Evolutionary conservation across 1,140 invertebrate genomes (phyloP).

Genomic region (Linepithema humile): DNA sequence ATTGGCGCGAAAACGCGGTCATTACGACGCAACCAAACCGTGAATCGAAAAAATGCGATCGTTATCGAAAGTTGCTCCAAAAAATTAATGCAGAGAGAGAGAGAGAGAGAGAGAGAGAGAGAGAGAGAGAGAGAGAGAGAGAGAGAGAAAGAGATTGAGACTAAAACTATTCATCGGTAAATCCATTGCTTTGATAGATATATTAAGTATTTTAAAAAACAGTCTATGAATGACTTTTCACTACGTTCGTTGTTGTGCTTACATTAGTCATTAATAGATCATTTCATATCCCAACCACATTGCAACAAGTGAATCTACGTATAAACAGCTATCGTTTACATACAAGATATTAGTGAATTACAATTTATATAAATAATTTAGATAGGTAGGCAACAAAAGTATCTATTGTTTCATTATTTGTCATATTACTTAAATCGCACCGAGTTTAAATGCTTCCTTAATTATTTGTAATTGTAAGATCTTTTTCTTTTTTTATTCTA

Average conservation of each 20-base stretch:
- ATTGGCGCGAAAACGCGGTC: constrained; percentile 60
- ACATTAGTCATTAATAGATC: constrained; percentile 2
- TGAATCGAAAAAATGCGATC: constrained; percentile 56
- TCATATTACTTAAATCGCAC: background rate
- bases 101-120: background rate
- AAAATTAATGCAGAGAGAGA: constrained; percentile 31
- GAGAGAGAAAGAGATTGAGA: background rate
- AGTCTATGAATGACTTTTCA: background rate
- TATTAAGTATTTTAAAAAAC: background rate
- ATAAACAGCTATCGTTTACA: constrained; percentile 3
- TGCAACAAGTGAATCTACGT: constrained; percentile 1
- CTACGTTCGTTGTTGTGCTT: constrained; percentile 1
- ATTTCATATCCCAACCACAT: background rate
- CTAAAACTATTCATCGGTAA: background rate
- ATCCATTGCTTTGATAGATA: background rate
- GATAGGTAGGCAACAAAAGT: background rate
- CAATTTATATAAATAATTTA: constrained; percentile 11
- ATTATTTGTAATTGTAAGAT: constrained; percentile 5
- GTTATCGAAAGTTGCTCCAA: constrained; percentile 9
- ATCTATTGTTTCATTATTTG: background rate
- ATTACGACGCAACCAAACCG: constrained; percentile 42
- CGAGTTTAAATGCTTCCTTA: background rate
- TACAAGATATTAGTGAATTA: background rate
- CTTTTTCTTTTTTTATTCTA: background rate
- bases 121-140: background rate